phyloP scores from a whole-genome alignment of 2,797 vertebrate genomes.

The Rhynchonycteris naso region DNA sequence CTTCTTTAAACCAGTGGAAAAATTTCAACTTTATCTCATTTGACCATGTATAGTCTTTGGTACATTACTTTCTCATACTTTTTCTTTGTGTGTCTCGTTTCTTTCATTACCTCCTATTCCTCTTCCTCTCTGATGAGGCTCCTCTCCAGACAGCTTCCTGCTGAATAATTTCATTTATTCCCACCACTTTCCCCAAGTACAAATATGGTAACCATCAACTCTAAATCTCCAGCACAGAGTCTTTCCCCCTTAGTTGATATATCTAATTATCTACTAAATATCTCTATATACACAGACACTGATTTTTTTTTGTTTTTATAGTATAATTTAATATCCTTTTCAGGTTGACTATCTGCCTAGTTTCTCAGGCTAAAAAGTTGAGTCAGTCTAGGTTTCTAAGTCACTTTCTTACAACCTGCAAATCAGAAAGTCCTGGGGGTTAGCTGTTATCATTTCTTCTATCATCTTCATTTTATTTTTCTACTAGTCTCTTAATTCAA shows the following conservation, averaged over 20 bases:
- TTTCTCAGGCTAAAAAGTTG: neutral
- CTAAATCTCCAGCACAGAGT: neutral
- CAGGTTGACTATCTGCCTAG: neutral
- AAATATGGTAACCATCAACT: neutral
- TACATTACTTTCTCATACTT: neutral
- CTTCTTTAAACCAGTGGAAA: neutral
- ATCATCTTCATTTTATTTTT: neutral
- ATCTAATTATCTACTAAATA: neutral
- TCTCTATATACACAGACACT: neutral
- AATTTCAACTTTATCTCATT: neutral
- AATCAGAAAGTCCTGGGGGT: neutral
- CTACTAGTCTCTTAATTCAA: neutral
- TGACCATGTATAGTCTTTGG: neutral
- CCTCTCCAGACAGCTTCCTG: neutral
- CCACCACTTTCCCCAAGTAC: neutral
- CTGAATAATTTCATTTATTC: neutral
- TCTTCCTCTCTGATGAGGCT: neutral
- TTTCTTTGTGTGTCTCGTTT: neutral
- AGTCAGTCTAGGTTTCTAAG: neutral
- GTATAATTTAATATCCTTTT: neutral
- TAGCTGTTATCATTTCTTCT: neutral
- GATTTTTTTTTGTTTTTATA: neutral
- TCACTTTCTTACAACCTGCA: neutral
- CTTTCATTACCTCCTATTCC: neutral
- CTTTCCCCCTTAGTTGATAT: neutral